A percentile compares a stretch with the other conserved stretches of the same genome.
phyloP scores from a whole-genome alignment of 2,113 vertebrate species.

The Plecotus auritus region DNA sequence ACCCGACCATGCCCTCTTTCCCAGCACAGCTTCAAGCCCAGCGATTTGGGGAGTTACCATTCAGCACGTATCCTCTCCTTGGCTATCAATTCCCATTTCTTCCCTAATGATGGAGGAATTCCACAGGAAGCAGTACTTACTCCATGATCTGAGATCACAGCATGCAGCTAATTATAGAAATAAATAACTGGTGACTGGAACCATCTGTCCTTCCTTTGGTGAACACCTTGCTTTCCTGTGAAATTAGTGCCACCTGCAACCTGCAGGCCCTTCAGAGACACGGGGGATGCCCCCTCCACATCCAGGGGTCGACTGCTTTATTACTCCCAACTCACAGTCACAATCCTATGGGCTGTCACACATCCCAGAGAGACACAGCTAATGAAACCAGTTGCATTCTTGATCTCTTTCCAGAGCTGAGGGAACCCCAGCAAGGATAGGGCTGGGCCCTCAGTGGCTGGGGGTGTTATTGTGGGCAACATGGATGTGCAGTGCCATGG shows the following conservation, averaged over 20 bases:
- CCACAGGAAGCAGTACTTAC: constrained; percentile 70
- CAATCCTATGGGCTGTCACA: constrained; percentile 10
- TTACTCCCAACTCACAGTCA: constrained; percentile 5
- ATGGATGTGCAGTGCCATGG: too few species aligned
- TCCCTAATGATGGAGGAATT: constrained; percentile 47
- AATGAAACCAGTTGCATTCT: constrained; percentile 46
- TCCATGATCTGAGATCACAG: constrained; percentile 77
- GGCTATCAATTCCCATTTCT: constrained; percentile 27
- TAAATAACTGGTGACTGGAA: constrained; percentile 82
- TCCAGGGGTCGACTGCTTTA: neutral
- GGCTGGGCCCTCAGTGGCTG: neutral
- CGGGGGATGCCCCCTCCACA: constrained; percentile 58
- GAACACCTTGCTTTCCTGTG: constrained; percentile 67
- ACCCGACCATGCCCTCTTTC: neutral
- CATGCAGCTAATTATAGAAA: constrained; percentile 82
- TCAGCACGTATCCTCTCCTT: neutral
- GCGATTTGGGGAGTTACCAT: neutral
- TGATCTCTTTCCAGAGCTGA: constrained; percentile 32
- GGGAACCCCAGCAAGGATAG: neutral
- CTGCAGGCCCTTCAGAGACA: neutral
- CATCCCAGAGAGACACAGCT: constrained; percentile 52
- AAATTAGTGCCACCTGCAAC: constrained; percentile 77
- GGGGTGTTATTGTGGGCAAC: neutral
- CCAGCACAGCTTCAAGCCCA: neutral
- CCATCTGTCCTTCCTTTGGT: constrained; percentile 83